Evolutionary conservation across 2,113 vertebrate species (phyloP), one percentile per base, ranked within the genome.

Genomic region (Trachemys scripta): DNA sequence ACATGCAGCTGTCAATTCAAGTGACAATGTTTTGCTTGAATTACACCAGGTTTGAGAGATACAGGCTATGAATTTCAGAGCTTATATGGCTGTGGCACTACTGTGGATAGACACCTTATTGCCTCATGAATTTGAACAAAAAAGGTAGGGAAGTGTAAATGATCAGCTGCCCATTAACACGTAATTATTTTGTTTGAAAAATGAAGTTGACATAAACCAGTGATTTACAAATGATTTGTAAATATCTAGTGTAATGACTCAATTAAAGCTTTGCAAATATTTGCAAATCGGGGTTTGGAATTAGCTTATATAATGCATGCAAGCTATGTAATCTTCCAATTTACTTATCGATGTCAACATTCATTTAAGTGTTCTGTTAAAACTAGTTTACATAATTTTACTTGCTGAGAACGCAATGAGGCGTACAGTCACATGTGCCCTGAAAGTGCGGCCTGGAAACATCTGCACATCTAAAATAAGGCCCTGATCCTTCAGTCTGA

Each of bases 201-300:
- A 90, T 8, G 62, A 80, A 90, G 85, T n/a, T 95, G 93, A 10
- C 59, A 25, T 3, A 57, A 96, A 92, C 90, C 31, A 76, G 87
- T 80, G 5, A 86, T 45, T 94, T 94, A 91, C 90, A 89, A 94
- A 96, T 94, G 90, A 91, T 91, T 88, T 96, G 86, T 97, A 85
- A 95, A 95, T 91, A 75, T 75, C 88, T 5, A 78, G 35, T 31
- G 80, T 95, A 97, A 97, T 96, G 96, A 93, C 78, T 2, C 95
- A 91, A 84, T 79, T 88, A n/a, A 76, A 96, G 90, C 91, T 95
- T 24, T 78, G 92, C 94, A 95, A 97, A 97, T 97, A 95, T 97
- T 97, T 97, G 96, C 94, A 86, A 80, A 22, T 59, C 59, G 51
- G 91, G 85, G 47, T 80, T 84, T 84, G 93, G 95, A 95, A 92